Base-by-base conservation (phyloP, 2,888 invertebrate species). In the Teleiodes luculella region DNA sequence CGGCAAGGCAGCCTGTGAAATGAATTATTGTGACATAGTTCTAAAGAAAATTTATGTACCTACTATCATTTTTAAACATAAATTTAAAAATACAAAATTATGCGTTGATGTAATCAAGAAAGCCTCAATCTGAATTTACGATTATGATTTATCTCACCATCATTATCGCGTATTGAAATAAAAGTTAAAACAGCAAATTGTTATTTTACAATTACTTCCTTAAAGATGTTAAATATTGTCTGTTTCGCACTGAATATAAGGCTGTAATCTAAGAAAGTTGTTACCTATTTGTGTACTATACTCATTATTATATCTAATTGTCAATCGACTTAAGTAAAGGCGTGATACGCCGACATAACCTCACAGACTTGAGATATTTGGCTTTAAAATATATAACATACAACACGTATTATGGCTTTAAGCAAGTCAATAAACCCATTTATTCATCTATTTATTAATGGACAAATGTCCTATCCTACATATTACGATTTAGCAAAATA, bases 301-400 rank as follows among this genome's bases (percentile, higher is more conserved):
- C 80, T 80, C 84, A 83, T 79, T 76, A 78, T 75, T 77, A 76
- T 82, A 81, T 79, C 78, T 82, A 70, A 80, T 78, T 78, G 82
- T 81, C 80, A 85, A 79, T 83, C 78, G 81, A 83, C 79, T 84
- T 83, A 83, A 83, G 79, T 80, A 83, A 81, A 80, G 88, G 74
- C 83, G 68, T 58, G 61, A 61, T 66, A 67, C 73, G 86, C 85
- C 87, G 83, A 77, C 83, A 84, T 86, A 81, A 89, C 84, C 87
- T 83, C 83, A 90, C 90, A 90, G 90, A 90, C 90, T 90, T 86
- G 82, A n/a, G 55, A 86, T 84, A 89, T 88, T 89, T 90, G 89
- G 90, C 90, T 90, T 90, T 90, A 90, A 90, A 84, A 85, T 80
- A 80, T 88, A 86, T 85, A 72, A 85, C 82, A 49, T 73, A 85